These are phyloP conservation scores for Sturnus vulgaris DNA, from an alignment of 2,113 vertebrate genomes.

Conservation along the genomic window DNA sequence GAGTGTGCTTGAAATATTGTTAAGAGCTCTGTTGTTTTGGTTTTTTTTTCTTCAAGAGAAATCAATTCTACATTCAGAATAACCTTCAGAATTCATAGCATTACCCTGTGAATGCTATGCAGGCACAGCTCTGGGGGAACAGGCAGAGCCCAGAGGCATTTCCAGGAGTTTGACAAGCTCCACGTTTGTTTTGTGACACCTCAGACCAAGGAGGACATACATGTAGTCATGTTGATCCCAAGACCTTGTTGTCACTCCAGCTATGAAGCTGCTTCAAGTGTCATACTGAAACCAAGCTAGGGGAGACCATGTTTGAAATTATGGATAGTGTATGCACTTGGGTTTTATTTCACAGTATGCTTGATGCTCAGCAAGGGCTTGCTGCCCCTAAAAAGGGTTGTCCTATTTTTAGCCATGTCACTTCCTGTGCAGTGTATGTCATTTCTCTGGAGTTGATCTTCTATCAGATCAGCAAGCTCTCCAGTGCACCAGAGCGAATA, in stretches of 20 bases:
- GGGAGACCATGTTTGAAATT: not conserved
- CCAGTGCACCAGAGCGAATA: not conserved
- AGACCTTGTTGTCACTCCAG: not conserved
- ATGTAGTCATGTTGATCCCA: not conserved
- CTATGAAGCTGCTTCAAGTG: not conserved
- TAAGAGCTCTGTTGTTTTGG: not conserved
- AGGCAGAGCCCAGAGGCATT: not conserved
- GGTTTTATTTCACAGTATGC: not conserved
- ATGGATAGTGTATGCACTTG: not conserved
- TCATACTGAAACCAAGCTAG: not conserved
- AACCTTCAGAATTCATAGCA: not conserved
- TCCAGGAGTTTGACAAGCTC: not conserved
- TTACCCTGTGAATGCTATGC: not conserved
- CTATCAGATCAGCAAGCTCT: not conserved
- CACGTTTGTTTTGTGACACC: fast-evolving
- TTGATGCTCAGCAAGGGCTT: not conserved
- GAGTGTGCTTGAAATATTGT: not conserved
- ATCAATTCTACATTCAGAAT: not conserved
- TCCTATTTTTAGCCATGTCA: not conserved
- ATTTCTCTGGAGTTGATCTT: not conserved
- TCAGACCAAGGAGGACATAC: fast-evolving
- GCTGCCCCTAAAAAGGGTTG: not conserved
- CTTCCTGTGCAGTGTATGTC: not conserved
- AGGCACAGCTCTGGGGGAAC: not conserved
- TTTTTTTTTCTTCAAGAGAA: not conserved